Evolutionary conservation across 2,888 invertebrate species (phyloP).

Genomic region (Watsonalla cultraria): DNA sequence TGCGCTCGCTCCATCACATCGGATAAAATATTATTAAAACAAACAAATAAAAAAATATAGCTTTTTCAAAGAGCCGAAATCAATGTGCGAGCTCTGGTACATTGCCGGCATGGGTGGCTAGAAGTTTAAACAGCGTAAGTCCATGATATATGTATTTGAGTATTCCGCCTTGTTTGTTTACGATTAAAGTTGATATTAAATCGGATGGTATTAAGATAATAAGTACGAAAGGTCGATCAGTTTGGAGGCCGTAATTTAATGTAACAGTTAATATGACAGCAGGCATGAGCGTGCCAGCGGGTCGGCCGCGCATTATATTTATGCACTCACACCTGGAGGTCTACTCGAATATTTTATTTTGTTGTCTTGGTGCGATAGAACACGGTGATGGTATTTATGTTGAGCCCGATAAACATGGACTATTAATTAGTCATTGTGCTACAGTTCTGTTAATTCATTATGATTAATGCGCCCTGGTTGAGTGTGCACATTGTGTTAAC

Average conservation of each 20-base stretch:
- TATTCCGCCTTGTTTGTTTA: slow-evolving; percentile 9
- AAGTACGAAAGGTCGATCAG: slow-evolving; percentile 60
- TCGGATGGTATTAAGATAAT: slow-evolving; percentile 39
- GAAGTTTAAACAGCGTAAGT: slow-evolving; percentile 28
- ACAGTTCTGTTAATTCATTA: slow-evolving; percentile 69
- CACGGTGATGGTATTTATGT: slow-evolving; percentile 64
- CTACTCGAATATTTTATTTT: slow-evolving; percentile 65
- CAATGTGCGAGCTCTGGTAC: slow-evolving; percentile 73
- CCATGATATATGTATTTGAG: slow-evolving; percentile 6
- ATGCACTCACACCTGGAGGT: slow-evolving; percentile 78
- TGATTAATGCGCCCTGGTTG: slow-evolving; percentile 51
- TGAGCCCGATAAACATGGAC: slow-evolving; percentile 65
- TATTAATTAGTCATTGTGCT: slow-evolving; percentile 74
- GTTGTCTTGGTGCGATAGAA: slow-evolving; percentile 64
- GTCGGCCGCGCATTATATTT: slow-evolving; percentile 72
- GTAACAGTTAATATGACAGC: slow-evolving; percentile 79
- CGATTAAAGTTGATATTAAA: slow-evolving; percentile 24
- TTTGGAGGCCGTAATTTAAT: slow-evolving; percentile 75
- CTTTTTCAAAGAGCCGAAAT: slow-evolving; percentile 77
- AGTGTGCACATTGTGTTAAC: slow-evolving; percentile 24
- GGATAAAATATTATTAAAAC: slow-evolving; percentile 79
- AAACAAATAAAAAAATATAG: slow-evolving; percentile 75
- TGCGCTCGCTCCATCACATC: slow-evolving; percentile 74
- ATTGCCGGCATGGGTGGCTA: slow-evolving; percentile 38
- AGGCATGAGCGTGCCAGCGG: slow-evolving; percentile 75